These are phyloP conservation scores for Crax fasciolata DNA, from an alignment of 2,797 vertebrate genomes.

Conservation along the genomic window DNA sequence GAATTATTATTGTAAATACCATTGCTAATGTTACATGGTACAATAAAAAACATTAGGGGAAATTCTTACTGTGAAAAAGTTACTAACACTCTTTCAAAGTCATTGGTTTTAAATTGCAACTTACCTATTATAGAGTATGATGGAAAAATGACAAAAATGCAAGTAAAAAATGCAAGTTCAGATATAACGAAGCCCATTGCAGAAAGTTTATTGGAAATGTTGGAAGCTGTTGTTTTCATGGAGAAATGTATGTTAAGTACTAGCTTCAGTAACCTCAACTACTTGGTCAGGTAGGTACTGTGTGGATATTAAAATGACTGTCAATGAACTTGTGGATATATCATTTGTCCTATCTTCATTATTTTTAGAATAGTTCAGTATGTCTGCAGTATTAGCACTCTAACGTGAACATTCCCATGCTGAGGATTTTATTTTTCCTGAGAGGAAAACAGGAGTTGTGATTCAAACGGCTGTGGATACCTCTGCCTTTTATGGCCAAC, in stretches of 20 bases:
- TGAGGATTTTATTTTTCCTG: conserved; percentile 61
- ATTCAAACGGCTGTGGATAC: conserved; percentile 43
- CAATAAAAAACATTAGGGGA: not conserved
- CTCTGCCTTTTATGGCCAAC: conserved; percentile 27
- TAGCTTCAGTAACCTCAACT: not conserved
- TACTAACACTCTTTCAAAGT: not conserved
- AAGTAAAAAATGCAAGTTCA: conserved; percentile 20
- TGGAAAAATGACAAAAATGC: not conserved
- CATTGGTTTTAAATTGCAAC: conserved; percentile 4
- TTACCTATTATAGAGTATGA: not conserved
- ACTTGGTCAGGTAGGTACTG: not conserved
- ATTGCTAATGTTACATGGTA: not conserved
- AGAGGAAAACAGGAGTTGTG: conserved; percentile 40
- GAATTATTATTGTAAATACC: not conserved
- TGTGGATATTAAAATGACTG: not conserved
- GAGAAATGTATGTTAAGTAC: not conserved
- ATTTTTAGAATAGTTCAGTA: conserved; percentile 72
- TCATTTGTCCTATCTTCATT: conserved; percentile 49
- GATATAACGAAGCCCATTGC: not conserved
- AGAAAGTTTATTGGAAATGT: not conserved
- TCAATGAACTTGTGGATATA: not conserved
- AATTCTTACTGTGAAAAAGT: conserved; percentile 6
- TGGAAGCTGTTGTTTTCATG: conserved; percentile 17
- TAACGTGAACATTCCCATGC: conserved; percentile 25
- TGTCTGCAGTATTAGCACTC: conserved; percentile 26